Conservation (phyloP, 2,888 invertebrate species). For the Protodeltote pygarga region DNA sequence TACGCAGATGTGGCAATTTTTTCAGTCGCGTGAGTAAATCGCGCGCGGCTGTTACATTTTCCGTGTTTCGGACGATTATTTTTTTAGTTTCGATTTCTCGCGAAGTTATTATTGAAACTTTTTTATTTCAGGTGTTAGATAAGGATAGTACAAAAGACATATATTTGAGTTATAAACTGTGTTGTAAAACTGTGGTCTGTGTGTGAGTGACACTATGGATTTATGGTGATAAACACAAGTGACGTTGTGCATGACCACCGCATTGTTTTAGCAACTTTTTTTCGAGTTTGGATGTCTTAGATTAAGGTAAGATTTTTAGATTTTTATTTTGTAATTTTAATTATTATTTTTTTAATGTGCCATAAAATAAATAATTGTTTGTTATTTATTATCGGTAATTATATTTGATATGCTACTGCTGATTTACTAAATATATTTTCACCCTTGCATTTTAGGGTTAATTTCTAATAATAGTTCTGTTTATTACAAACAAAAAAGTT, state of each 20-base stretch:
- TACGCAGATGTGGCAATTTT: conserved; percentile 85
- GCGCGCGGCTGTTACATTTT: conserved; percentile 78
- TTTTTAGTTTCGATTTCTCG: conserved; percentile 58
- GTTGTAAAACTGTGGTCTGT: conserved; percentile 54
- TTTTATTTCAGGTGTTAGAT: conserved; percentile 63
- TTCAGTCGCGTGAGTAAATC: conserved; percentile 84
- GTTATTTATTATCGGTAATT: not conserved
- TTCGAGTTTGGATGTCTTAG: conserved; percentile 78
- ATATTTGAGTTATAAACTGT: conserved; percentile 58
- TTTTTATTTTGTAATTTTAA: conserved; percentile 8
- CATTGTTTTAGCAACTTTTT: conserved; percentile 50
- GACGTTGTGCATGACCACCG: conserved; percentile 57
- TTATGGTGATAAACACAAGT: conserved; percentile 57
- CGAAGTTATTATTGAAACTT: conserved; percentile 58
- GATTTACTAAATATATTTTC: no score
- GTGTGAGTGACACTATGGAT: conserved; percentile 67
- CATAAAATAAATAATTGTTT: conserved; percentile 4
- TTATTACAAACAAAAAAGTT: not conserved
- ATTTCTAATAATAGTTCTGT: not conserved
- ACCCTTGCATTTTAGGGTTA: not conserved
- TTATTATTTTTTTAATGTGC: conserved; percentile 6
- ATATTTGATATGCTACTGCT: no score
- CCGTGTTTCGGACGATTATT: conserved; percentile 63
- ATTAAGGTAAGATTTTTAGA: conserved; percentile 75
- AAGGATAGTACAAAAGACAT: conserved; percentile 59